A percentile compares a stretch with the other conserved stretches of the same genome.
phyloP scores from a whole-genome alignment of 2,113 vertebrate genomes.

The Illadopsis cleaveri region DNA sequence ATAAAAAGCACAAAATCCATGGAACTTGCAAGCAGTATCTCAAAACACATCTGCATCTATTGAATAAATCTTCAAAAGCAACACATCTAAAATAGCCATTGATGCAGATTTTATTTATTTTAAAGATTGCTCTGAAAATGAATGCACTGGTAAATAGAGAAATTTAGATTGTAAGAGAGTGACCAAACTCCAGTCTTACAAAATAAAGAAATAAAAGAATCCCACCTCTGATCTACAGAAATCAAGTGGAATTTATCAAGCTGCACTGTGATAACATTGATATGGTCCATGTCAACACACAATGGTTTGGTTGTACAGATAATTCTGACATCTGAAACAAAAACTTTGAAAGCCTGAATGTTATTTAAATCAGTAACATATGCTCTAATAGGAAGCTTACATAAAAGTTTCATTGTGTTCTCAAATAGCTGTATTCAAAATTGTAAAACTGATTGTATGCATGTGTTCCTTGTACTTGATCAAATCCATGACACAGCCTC shows the following conservation, averaged over 20 bases:
- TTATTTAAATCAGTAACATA: conserved; percentile 51
- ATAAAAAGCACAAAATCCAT: neutral
- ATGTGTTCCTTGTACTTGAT: neutral
- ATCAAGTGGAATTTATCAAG: neutral
- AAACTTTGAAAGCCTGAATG: neutral
- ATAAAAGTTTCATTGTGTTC: conserved; percentile 46
- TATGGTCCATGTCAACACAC: neutral
- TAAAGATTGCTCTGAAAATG: neutral
- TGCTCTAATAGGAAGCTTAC: conserved; percentile 22
- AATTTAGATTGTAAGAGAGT: neutral
- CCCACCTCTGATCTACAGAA: neutral
- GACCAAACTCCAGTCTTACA: neutral
- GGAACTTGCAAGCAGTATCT: neutral
- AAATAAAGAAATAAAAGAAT: neutral
- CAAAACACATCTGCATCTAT: neutral
- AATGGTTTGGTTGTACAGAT: conserved; percentile 23
- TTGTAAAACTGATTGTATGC: neutral
- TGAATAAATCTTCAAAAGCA: neutral
- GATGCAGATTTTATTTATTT: neutral
- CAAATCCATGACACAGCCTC: neutral
- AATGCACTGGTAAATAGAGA: neutral
- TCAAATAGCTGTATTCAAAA: neutral
- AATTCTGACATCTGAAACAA: conserved; percentile 39
- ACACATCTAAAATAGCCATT: neutral
- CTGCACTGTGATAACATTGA: neutral